phyloP scores from a whole-genome alignment of 1,140 invertebrate species.

The Brachionus manjavacas region DNA sequence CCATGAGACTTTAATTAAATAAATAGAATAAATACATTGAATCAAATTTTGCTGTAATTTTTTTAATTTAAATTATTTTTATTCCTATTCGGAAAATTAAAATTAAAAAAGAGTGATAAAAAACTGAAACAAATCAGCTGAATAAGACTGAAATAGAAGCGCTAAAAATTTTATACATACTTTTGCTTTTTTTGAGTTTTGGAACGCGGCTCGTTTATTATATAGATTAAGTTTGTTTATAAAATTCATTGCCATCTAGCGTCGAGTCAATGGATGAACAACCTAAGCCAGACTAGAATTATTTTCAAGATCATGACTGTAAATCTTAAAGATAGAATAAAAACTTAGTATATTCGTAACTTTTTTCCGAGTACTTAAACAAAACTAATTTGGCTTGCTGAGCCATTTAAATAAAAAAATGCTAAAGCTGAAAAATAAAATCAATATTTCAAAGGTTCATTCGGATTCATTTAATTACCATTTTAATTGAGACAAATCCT shows the following conservation, averaged over 20 bases:
- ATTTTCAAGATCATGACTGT: not conserved
- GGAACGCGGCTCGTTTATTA: not conserved
- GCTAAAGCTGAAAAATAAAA: not conserved
- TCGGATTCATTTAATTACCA: conserved; percentile 21
- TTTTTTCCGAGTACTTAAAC: not conserved
- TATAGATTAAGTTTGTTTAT: not conserved
- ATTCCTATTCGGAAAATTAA: not conserved
- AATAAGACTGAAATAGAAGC: not conserved
- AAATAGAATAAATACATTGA: too few species aligned
- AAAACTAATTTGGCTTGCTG: not conserved
- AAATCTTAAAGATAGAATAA: not conserved
- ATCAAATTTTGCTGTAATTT: too few species aligned
- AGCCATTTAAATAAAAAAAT: not conserved
- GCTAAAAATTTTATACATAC: not conserved
- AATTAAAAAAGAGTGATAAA: not conserved
- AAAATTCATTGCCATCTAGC: not conserved
- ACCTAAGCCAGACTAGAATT: not conserved
- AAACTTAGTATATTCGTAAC: not conserved
- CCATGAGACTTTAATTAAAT: too few species aligned
- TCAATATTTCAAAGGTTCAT: conserved; percentile 29
- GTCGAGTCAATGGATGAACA: not conserved
- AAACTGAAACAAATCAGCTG: not conserved
- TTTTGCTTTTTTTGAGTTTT: conserved; percentile 13
- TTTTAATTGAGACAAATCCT: not conserved
- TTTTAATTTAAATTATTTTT: too few species aligned